Conservation (phyloP, 2,888 invertebrate species). For the Punctoribates punctum region DNA sequence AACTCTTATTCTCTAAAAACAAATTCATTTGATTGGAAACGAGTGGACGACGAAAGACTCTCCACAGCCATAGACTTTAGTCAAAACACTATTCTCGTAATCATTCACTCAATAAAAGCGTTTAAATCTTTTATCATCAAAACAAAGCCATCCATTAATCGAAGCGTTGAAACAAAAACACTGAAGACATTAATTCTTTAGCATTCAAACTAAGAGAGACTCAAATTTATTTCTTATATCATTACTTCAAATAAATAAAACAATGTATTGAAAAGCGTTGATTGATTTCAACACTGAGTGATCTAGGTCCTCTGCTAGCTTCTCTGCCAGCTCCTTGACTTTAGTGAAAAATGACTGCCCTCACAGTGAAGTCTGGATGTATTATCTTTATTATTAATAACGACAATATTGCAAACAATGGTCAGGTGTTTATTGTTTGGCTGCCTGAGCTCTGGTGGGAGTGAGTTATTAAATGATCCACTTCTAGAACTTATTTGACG, state of each 20-base stretch:
- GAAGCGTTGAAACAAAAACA: not conserved
- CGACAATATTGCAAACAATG: not conserved
- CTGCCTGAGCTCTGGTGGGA: not conserved
- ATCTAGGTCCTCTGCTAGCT: not conserved
- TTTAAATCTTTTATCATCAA: not conserved
- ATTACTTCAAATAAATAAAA: too few relatives aligned
- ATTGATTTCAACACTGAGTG: too few relatives aligned
- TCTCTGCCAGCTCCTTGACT: not conserved
- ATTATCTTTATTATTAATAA: slow-evolving; percentile 15
- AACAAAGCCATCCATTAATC: not conserved
- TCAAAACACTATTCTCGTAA: not conserved
- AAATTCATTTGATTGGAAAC: not conserved
- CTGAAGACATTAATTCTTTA: not conserved
- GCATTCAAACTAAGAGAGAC: not conserved
- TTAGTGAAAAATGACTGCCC: not conserved
- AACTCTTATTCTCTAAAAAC: not conserved
- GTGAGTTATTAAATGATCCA: slow-evolving; percentile 27
- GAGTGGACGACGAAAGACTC: slow-evolving; percentile 14
- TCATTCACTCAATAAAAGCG: not conserved
- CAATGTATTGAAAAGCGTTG: too few relatives aligned
- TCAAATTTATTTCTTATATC: too few relatives aligned
- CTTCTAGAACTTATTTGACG: not conserved
- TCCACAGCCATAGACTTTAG: not conserved
- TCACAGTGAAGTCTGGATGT: too few relatives aligned
- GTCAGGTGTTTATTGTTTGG: slow-evolving; percentile 22